Percentiles rank a stretch among this genome's conserved stretches.
Conservation (phyloP, 2,888 invertebrate genomes). For the Xestia ashworthii region DNA sequence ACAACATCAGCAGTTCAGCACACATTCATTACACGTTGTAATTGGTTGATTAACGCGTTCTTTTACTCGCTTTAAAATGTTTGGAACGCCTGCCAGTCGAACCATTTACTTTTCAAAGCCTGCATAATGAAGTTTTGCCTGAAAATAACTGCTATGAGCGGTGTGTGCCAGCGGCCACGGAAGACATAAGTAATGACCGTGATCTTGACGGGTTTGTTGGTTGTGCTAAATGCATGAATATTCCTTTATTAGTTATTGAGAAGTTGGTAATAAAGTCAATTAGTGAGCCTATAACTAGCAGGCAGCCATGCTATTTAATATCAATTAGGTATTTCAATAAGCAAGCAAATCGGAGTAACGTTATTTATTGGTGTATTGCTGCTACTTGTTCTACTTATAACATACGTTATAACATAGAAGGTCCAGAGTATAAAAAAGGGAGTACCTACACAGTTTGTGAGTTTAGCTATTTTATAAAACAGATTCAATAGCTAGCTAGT, state of each 20-base stretch:
- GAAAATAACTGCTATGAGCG: neutral
- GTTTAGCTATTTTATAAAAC: no score
- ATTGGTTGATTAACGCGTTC: neutral
- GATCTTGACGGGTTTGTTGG: conserved; percentile 14
- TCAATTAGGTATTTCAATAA: neutral
- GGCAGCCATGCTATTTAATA: neutral
- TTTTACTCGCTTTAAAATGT: neutral
- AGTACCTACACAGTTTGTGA: no score
- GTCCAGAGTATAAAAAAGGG: no score
- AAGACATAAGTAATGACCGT: neutral
- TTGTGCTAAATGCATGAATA: conserved; percentile 11
- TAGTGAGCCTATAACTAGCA: conserved; percentile 7
- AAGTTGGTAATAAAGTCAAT: conserved; percentile 7
- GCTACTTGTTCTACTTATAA: neutral
- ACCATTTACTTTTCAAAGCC: neutral
- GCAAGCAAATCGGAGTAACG: neutral
- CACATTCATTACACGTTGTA: neutral
- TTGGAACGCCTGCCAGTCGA: neutral
- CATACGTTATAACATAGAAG: no score
- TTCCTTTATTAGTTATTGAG: neutral
- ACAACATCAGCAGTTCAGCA: neutral
- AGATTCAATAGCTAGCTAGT: no score
- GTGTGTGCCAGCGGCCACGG: neutral
- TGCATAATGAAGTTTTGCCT: neutral
- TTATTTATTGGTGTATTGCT: neutral